Evolutionary conservation across 1,140 invertebrate species (phyloP), one percentile per base, ranked within the genome.

Genomic region (Bombus superbus): DNA sequence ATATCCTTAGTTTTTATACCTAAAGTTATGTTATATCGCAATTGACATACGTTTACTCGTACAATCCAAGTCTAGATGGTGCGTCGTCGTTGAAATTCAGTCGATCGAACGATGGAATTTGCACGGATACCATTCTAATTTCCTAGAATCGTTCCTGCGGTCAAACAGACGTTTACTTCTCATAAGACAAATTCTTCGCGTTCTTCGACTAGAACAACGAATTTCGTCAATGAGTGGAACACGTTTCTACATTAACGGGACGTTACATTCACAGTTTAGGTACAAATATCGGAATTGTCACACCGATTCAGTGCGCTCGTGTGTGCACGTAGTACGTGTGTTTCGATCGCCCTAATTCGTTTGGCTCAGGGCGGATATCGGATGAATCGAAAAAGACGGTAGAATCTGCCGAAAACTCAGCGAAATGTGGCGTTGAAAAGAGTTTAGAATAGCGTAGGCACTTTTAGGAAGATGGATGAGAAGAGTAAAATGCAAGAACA

Each of bases 31-130:
- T 92, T 91, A 90, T 92, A 92, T 93, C 92, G 89, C 92, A 94
- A 94, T 94, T 94, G 93, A 94, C 94, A 94, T 93, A 81, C 79
- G 91, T 94, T 93, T 91, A 89, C 92, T 93, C 92, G 86, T 92
- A 89, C 90, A 93, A 86, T 89, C 81, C 86, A 79, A 82, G 69
- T 83, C 86, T 72, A 86, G 74, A 76, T 74, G 72, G 69, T 44
- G 53, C 59, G 72, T 57, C 69, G 68, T 35, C 44, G 59, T 82
- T 57, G 10, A 86, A 11, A 62, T 66, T 28, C 77, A 25, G 69
- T n/a, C 4, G 44, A 53, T 38, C 22, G 25, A 76, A 40, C 59
- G 32, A 32, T 32, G 1, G 32, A 28, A 11, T 32, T 69, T 35
- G 88, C 89, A 83, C 83, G 81, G 44, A 83, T 91, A 80, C 85